Evolutionary conservation across 2,113 vertebrate genomes (phyloP).

Genomic region (Megaceryle maxima): DNA sequence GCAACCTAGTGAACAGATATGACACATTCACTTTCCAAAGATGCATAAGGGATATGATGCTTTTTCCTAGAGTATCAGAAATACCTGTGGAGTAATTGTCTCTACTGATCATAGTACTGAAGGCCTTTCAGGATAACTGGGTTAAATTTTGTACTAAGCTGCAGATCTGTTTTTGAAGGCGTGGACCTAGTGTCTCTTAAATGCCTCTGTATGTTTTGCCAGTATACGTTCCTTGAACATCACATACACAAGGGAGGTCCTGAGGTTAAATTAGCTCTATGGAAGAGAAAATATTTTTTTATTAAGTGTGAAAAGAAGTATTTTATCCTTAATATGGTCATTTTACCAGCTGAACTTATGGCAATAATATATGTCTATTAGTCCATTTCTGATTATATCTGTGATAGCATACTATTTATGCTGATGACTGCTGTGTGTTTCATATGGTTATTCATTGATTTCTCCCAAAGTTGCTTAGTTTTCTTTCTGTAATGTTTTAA

Average conservation of each 20-base stretch:
- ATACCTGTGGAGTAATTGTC: not conserved
- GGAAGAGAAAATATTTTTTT: not conserved
- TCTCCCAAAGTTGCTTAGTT: not conserved
- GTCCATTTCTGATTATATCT: not conserved
- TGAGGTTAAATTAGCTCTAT: not conserved
- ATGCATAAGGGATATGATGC: fast-evolving
- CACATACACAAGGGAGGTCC: not conserved
- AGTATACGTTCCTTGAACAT: not conserved
- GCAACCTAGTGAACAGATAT: not conserved
- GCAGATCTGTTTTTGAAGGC: not conserved
- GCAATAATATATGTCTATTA: not conserved
- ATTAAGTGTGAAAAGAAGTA: not conserved
- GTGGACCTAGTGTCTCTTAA: not conserved
- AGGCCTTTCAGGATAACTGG: not conserved
- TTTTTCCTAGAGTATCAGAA: not conserved
- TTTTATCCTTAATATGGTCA: not conserved
- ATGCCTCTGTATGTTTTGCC: not conserved
- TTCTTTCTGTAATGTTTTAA: not conserved
- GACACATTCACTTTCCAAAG: not conserved
- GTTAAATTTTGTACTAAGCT: not conserved
- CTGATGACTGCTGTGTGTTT: not conserved
- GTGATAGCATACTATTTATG: not conserved
- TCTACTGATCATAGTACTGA: not conserved
- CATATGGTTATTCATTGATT: not conserved
- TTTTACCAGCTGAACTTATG: not conserved